Evolutionary conservation across 2,113 vertebrate genomes (phyloP).

Genomic region (Dicaeum eximium): DNA sequence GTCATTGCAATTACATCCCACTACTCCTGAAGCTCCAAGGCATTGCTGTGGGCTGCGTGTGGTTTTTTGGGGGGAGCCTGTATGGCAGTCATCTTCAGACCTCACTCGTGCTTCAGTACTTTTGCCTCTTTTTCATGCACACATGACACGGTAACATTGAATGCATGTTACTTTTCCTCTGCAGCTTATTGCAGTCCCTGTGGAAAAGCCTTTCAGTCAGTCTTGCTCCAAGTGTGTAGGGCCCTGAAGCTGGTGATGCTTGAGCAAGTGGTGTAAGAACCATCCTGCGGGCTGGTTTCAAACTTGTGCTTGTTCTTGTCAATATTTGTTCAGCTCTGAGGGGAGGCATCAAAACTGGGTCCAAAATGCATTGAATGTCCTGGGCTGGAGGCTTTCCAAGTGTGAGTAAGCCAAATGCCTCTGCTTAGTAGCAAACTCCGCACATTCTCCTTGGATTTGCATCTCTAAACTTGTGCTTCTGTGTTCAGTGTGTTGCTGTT

Average conservation of each 20-base stretch:
- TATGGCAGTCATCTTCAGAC: slow-evolving; percentile 87
- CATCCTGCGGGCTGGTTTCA: slow-evolving; percentile 48
- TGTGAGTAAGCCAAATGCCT: slow-evolving; percentile 11
- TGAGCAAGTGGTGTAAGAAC: slow-evolving; percentile 60
- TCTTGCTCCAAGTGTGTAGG: slow-evolving; percentile 74
- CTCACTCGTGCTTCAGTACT: slow-evolving; percentile 85
- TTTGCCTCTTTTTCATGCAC: slow-evolving; percentile 90
- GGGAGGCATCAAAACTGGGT: slow-evolving; percentile 60
- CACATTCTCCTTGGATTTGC: slow-evolving; percentile 32
- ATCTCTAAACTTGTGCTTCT: slow-evolving; percentile 43
- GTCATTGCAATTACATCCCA: slow-evolving; percentile 81
- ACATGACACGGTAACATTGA: slow-evolving; percentile 79
- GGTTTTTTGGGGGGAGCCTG: slow-evolving; percentile 84
- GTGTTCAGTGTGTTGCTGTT: slow-evolving; percentile 40
- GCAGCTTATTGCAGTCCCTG: slow-evolving; percentile 81
- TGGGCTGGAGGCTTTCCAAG: slow-evolving; percentile 63
- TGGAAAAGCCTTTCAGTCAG: slow-evolving; percentile 84
- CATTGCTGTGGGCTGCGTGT: slow-evolving; percentile 93
- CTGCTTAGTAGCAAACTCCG: slow-evolving; percentile 44
- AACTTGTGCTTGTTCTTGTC: background rate
- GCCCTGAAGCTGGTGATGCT: slow-evolving; percentile 78
- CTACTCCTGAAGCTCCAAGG: slow-evolving; percentile 76
- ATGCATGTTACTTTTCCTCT: slow-evolving; percentile 89
- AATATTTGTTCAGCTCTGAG: slow-evolving; percentile 7
- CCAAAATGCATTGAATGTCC: slow-evolving; percentile 43